Conservation (phyloP, 1,140 invertebrate genomes). For the Aphelenchoides besseyi region DNA sequence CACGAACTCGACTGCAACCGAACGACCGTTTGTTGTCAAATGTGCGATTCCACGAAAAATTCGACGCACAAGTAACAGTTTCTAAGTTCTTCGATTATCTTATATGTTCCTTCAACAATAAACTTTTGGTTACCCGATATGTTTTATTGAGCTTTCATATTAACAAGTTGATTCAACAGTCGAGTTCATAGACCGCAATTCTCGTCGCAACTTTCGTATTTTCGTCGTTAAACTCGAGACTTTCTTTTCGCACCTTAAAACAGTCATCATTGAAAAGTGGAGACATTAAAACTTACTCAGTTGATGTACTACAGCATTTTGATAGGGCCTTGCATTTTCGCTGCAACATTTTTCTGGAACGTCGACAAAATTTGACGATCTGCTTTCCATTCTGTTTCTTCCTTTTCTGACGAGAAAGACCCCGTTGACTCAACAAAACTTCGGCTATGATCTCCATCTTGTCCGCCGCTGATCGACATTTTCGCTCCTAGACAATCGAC, state of each 20-base stretch:
- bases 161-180: neutral
- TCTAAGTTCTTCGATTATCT: neutral
- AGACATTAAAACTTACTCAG: neutral
- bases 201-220: neutral
- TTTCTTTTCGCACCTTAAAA: neutral
- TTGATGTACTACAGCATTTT: neutral
- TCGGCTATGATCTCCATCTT: conserved; percentile 18
- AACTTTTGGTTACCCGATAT: neutral
- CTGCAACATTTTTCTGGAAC: conserved; percentile 8
- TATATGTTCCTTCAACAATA: neutral
- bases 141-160: neutral
- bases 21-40: neutral
- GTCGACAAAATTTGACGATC: conserved; percentile 5
- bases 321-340: conserved; percentile 16
- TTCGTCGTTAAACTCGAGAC: neutral
- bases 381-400: conserved; percentile 5
- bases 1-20: neutral
- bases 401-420: neutral
- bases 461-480: conserved; percentile 10
- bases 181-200: neutral
- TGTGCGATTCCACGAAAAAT: neutral
- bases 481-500: neutral
- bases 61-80: neutral
- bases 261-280: neutral
- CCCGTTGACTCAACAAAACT: conserved; percentile 9